Base-by-base conservation (phyloP, 2,888 invertebrate species). In the Drosophila kambysellisi region DNA sequence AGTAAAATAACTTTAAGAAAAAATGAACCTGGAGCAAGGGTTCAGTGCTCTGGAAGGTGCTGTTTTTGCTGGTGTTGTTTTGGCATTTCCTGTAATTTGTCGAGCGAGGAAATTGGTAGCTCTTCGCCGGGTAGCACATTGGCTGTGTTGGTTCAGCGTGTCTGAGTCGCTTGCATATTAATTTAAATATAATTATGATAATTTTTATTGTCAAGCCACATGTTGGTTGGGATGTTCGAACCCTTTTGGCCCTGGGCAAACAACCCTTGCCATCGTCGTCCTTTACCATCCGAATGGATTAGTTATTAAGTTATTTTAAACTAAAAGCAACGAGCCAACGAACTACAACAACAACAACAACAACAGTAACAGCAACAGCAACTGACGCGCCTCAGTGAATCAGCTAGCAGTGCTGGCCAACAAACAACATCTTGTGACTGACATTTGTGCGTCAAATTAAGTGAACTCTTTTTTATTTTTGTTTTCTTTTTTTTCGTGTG, bases 391-490 rank as follows among this genome's bases (percentile, higher is more conserved):
- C 72, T 81, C 74, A 67, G 43, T 78, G 75, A 66, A 53, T 60
- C 53, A 61, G 37, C 9, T 41, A 17, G 62, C 48, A 39, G 12
- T 32, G 29, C 52, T 25, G 39, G 52, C 64, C 41, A 70, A 39
- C 65, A 65, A 61, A 41, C 68, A 80, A 74, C 76, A 76, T 71
- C 82, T 82, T 84, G 76, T 79, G 84, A 77, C 86, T 87, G 86
- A 88, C 89, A 88, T 87, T 86, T 87, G 86, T 87, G 87, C 89
- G 87, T 87, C 87, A 87, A 88, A 87, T 87, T 88, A 87, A 87
- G 89, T 84, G 84, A 86, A 88, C 87, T 86, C 84, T 83, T 84
- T 81, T 67, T 71, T 69, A 48, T 32, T 50, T 15, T 29, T 32
- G 41, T 15, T 29, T 17, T 46, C n/a, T 32, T 51, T 9, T 39